Percentiles rank a stretch among this genome's conserved stretches.
These are phyloP conservation scores for Sebastes cheni DNA, from an alignment of 2,797 vertebrate genomes.

Conservation along the genomic window DNA sequence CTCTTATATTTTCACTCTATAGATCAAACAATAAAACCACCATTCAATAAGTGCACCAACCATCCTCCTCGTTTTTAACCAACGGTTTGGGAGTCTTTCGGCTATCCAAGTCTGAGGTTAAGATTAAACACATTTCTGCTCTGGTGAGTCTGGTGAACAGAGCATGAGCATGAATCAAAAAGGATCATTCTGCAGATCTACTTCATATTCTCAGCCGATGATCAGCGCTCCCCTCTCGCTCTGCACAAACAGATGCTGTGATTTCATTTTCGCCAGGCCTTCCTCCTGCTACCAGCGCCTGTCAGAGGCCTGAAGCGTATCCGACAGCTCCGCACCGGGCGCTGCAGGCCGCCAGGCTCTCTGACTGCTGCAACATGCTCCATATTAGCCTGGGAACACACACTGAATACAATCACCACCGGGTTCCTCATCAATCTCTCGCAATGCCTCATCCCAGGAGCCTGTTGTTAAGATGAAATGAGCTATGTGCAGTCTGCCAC, in stretches of 20 bases:
- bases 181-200: slow-evolving; percentile 57
- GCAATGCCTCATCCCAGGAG: slow-evolving; percentile 62
- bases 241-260: slow-evolving; percentile 63
- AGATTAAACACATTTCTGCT: slow-evolving; percentile 37
- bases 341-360: slow-evolving; percentile 60
- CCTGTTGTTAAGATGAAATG: slow-evolving; percentile 70
- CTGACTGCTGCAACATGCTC: slow-evolving; percentile 74
- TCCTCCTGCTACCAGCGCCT: slow-evolving; percentile 53
- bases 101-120: slow-evolving; percentile 7
- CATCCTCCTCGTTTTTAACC: not conserved
- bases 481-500: slow-evolving; percentile 66
- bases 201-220: slow-evolving; percentile 65
- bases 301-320: slow-evolving; percentile 72
- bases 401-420: slow-evolving; percentile 62
- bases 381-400: slow-evolving; percentile 71
- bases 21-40: slow-evolving; percentile 21
- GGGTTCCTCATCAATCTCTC: slow-evolving; percentile 69
- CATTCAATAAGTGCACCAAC: slow-evolving; percentile 5
- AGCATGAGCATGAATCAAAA: slow-evolving; percentile 59
- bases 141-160: slow-evolving; percentile 22
- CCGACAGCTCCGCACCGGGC: slow-evolving; percentile 68
- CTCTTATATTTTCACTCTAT: not conserved
- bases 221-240: slow-evolving; percentile 44
- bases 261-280: slow-evolving; percentile 70
- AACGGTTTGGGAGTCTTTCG: slow-evolving; percentile 22